phyloP scores from a whole-genome alignment of 2,797 vertebrate species.

The Pelochelys cantorii region DNA sequence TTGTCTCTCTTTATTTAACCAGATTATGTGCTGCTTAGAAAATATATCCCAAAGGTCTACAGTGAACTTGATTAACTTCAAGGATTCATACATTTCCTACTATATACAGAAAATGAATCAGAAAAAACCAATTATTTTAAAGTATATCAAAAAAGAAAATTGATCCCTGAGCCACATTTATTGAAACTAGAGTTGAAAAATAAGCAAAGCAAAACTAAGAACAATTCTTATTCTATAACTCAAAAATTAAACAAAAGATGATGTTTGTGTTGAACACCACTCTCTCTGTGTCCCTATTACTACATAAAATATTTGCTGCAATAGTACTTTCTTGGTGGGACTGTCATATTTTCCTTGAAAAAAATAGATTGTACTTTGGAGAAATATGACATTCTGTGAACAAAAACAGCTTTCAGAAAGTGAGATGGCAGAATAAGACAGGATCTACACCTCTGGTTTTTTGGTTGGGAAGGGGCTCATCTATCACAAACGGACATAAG shows the following conservation, averaged over 20 bases:
- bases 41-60: neutral
- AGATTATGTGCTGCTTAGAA: neutral
- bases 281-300: conserved; percentile 13
- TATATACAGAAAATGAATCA: neutral
- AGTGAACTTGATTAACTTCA: neutral
- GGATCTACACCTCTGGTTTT: accelerated
- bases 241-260: conserved; percentile 8
- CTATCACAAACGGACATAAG: neutral
- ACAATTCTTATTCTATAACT: neutral
- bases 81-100: neutral
- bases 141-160: neutral
- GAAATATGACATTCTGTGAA: neutral
- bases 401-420: neutral
- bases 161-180: neutral
- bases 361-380: conserved; percentile 27
- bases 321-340: neutral
- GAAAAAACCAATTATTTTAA: neutral
- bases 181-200: neutral
- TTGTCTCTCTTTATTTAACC: neutral
- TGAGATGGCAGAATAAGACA: neutral
- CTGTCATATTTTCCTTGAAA: conserved; percentile 37
- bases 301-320: neutral
- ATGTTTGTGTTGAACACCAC: conserved; percentile 20
- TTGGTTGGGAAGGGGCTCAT: neutral
- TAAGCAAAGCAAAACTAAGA: conserved; percentile 9